Percentiles rank a stretch among this genome's conserved stretches.
These are phyloP conservation scores for Macrosteles quadrilineatus DNA, from an alignment of 1,140 invertebrate genomes.

Conservation along the genomic window DNA sequence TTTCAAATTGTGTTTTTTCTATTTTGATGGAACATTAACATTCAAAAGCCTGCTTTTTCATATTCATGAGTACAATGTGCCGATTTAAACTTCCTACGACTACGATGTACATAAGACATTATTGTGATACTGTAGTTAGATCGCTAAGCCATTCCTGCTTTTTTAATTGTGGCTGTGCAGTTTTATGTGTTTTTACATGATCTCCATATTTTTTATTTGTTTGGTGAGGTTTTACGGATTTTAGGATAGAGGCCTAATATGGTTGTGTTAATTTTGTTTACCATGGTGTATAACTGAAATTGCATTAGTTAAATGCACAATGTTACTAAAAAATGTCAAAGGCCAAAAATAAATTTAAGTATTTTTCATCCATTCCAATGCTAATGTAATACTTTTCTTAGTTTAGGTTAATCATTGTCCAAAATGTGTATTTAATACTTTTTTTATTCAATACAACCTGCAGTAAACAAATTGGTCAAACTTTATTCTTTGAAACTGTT, in stretches of 20 bases:
- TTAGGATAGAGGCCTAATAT: background rate
- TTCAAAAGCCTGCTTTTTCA: background rate
- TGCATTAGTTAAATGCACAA: no score
- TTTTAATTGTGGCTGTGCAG: slow-evolving; percentile 17
- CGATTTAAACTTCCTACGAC: slow-evolving; percentile 18
- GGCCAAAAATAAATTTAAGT: no score
- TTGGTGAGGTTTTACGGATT: background rate
- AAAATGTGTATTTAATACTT: no score
- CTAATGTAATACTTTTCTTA: no score
- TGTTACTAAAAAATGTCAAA: no score
- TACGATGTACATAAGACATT: slow-evolving; percentile 14
- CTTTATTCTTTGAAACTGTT: no score
- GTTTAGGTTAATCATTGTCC: no score
- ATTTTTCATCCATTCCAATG: no score
- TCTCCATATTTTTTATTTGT: background rate
- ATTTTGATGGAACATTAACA: background rate
- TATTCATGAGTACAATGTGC: slow-evolving; percentile 16
- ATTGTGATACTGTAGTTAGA: slow-evolving; percentile 21
- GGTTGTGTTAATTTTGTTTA: background rate
- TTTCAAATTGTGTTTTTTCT: no score
- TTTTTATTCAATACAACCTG: no score
- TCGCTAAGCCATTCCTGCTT: slow-evolving; percentile 9
- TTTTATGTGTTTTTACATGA: background rate
- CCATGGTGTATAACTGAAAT: no score
- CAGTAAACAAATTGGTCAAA: no score